Base-by-base conservation (phyloP, 2,797 vertebrate genomes). In the Gorsachius magnificus region DNA sequence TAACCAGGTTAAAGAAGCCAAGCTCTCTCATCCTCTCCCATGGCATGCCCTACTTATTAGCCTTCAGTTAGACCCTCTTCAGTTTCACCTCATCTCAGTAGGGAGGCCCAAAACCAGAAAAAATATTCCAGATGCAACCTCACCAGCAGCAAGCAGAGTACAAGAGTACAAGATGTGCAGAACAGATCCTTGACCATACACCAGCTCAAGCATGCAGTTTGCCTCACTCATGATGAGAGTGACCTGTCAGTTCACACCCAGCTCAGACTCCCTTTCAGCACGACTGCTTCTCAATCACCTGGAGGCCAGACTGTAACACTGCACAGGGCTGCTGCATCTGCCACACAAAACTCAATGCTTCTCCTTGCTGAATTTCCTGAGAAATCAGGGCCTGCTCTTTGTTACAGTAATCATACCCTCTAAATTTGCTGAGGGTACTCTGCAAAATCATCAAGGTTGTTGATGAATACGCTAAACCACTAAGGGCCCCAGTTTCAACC, bases 211-310 rank as follows among this genome's bases (percentile, higher is more conserved):
- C 53, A 15, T 0, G 5, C 0, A 2, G 45, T 69, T 28, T 85
- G 8, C 33, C 31, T 61, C 71, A 25, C 38, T 76, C 4, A 4
- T 5, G 4, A n/a, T 0, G 1, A 71, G 11, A 69, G 14, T 35
- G 46, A 63, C 9, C 46, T 54, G 28, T 16, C 63, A 54, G 26
- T 50, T 57, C 10, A 5, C 22, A 11, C 3, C 25, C 3, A 1
- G 10, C 31, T 65, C 18, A 65, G 41, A 33, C 26, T 72, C 13
- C 8, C 21, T 76, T 68, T 65, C 72, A 68, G 24, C 11, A 36
- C 10, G 8, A 36, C 13, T 41, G 46, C 24, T 63, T 57, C 82
- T 41, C 64, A 43, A 3, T 57, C 51, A 51, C 7, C 26, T 14
- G 9, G 6, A n/a, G 46, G 11, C 28, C 50, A 35, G 53, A 16